Evolutionary conservation across 2,113 vertebrate species (phyloP), one percentile per base, ranked within the genome.

Genomic region (Bungarus multicinctus): DNA sequence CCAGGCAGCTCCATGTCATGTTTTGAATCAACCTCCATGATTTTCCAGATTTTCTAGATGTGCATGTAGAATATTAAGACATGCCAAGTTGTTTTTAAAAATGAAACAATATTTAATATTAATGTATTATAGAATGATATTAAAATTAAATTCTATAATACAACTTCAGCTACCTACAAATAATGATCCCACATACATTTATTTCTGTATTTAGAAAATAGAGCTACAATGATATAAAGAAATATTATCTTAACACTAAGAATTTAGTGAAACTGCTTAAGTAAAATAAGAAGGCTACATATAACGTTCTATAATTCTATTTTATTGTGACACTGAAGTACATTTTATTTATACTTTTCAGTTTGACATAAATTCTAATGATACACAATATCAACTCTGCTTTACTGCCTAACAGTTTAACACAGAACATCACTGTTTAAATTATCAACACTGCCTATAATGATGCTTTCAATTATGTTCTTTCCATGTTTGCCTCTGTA

Each of bases 261-360:
- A 92, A 64, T 34, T 14, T 87, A 18, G 27, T 60, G n/a, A 39
- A 88, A 87, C 3, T 88, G n/a, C 5, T 27, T 39, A 54, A 25
- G 20, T 85, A 54, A 52, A n/a, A 85, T 3, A 91, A 55, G 11
- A 85, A 43, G 5, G 30, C 74, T 86, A 91, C 43, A 81, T 86
- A 25, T 57, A 53, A 92, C 34, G 23, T 88, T 34, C 34, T 50
- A 69, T 43, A 58, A 34, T 89, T 58, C 52, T 34, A 53, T 4
- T 94, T 93, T 93, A 85, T 34, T 87, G 20, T 43, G 91, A 94
- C 86, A 92, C 43, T 43, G 89, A 1, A 94, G 34, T n/a, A 94
- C 64, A 85, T 90, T 47, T 89, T 85, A 93, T 92, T 94, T 94
- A 92, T 18, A 45, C 30, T 87, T 94, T 34, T 50, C 55, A 96